Conservation (phyloP, 2,113 vertebrate genomes). For the Corythornis vintsioides region DNA sequence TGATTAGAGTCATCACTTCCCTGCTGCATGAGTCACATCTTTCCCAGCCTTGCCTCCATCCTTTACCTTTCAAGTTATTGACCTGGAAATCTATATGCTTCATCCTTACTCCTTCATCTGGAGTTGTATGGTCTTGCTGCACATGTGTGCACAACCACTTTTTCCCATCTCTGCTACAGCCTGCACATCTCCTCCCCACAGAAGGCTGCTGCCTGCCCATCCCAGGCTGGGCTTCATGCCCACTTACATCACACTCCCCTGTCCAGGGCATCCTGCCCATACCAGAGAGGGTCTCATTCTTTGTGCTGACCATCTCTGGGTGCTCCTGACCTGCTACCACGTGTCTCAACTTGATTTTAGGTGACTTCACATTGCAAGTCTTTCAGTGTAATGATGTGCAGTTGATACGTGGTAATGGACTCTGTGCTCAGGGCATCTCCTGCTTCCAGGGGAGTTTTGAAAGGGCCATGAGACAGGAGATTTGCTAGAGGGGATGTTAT, state of each 20-base stretch:
- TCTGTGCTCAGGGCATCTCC: background rate
- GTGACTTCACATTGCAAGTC: background rate
- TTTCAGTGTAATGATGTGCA: background rate
- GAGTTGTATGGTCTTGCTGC: background rate
- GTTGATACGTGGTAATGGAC: fast-evolving
- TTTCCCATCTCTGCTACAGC: background rate
- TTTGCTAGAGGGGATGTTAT: background rate
- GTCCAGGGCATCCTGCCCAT: background rate
- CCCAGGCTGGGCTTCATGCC: background rate
- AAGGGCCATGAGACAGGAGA: background rate
- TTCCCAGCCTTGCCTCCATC: background rate
- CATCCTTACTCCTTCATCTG: background rate
- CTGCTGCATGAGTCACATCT: background rate
- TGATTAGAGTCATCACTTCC: background rate
- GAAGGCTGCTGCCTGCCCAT: background rate
- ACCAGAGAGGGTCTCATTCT: fast-evolving
- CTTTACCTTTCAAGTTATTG: background rate
- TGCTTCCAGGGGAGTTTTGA: background rate
- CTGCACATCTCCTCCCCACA: fast-evolving
- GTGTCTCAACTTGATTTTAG: background rate
- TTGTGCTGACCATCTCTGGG: background rate
- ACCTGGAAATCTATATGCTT: background rate
- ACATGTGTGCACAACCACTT: fast-evolving
- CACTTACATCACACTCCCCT: background rate
- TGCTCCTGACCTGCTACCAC: background rate